Conservation (phyloP, 64 coral and sea anemone species). For the Dendronephthya gigantea region DNA sequence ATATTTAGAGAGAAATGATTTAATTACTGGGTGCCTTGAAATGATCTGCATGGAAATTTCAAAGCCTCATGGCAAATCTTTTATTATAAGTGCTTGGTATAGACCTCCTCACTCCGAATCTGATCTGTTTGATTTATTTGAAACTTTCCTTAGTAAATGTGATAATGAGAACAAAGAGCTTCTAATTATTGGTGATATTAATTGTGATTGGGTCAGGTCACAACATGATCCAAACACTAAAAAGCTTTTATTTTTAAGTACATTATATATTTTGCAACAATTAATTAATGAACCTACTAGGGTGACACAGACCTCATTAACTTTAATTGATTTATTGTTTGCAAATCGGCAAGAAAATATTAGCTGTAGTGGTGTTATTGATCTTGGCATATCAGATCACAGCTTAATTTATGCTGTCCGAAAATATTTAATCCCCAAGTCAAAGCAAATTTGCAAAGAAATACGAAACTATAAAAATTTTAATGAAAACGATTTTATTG, state of each 20-base stretch:
- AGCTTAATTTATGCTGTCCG: not conserved
- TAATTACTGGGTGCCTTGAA: not conserved
- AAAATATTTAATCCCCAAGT: not conserved
- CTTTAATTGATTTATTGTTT: not conserved
- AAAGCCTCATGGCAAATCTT: not conserved
- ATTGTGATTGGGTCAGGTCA: not conserved
- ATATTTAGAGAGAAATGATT: not conserved
- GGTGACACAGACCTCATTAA: not conserved
- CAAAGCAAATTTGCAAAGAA: not conserved
- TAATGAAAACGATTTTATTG: not conserved
- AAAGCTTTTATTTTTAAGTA: not conserved
- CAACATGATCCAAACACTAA: not conserved
- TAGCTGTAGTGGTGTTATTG: not conserved
- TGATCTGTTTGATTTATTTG: not conserved
- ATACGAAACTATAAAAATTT: not conserved
- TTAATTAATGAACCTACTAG: not conserved
- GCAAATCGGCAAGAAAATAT: not conserved
- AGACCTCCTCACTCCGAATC: not conserved
- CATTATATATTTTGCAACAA: not conserved
- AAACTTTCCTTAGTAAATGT: not conserved
- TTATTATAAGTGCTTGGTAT: not conserved
- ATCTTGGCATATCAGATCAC: not conserved
- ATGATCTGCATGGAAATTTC: not conserved
- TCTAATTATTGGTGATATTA: not conserved
- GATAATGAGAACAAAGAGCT: not conserved